phyloP scores from a whole-genome alignment of 1,140 invertebrate genomes.

The Drosophila eugracilis region DNA sequence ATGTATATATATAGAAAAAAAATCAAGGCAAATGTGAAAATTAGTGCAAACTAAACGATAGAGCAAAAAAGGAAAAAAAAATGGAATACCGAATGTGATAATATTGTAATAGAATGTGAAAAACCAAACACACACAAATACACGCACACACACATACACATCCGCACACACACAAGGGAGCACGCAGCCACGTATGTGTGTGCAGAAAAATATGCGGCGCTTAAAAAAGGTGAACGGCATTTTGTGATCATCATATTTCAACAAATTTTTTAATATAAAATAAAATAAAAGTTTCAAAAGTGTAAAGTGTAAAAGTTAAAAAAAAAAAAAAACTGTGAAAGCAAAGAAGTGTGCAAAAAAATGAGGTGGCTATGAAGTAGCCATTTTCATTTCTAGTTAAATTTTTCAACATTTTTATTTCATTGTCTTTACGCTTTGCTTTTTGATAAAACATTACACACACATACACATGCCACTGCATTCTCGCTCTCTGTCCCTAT shows the following conservation, averaged over 20 bases:
- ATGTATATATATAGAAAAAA: conserved; percentile 27
- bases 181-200: conserved; percentile 71
- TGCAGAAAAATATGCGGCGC: conserved; percentile 82
- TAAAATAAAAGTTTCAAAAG: conserved; percentile 18
- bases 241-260: too few relatives aligned
- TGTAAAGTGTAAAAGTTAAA: conserved; percentile 6
- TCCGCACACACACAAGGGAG: conserved; percentile 16
- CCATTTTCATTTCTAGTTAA: conserved; percentile 65
- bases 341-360: conserved; percentile 8
- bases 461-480: conserved; percentile 42
- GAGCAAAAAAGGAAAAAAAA: conserved; percentile 14
- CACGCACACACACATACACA: conserved; percentile 38
- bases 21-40: conserved; percentile 37
- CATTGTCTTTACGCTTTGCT: conserved; percentile 74
- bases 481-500: conserved; percentile 14
- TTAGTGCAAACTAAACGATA: conserved; percentile 29
- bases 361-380: conserved; percentile 28
- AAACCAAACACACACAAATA: conserved; percentile 54
- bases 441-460: conserved; percentile 78
- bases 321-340: neutral
- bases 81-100: conserved; percentile 67
- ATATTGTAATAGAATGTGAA: conserved; percentile 80
- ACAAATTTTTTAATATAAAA: too few relatives aligned
- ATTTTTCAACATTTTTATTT: conserved; percentile 59
- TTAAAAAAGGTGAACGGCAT: conserved; percentile 83